Percentiles rank a stretch among this genome's conserved stretches.
Evolutionary conservation across 2,113 vertebrate genomes (phyloP).

Genomic region (Aegithalos caudatus): DNA sequence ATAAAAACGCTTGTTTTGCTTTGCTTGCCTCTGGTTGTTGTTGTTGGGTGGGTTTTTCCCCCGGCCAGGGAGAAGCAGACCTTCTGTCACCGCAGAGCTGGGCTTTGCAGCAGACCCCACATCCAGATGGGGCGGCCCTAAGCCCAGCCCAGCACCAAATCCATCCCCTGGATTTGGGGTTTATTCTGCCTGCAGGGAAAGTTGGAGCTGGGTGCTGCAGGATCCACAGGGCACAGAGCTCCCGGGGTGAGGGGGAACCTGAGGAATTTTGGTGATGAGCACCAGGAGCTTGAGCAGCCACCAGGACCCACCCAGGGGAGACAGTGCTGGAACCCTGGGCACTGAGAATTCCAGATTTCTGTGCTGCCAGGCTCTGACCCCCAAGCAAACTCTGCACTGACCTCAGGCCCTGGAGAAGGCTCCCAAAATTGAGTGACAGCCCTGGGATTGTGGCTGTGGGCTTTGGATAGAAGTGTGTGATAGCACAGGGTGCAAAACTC

Average conservation of each 20-base stretch:
- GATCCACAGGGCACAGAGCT: fast-evolving
- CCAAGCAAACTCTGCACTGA: too few species aligned
- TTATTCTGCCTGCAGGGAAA: background rate
- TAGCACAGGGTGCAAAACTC: too few species aligned
- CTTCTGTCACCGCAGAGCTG: conserved; percentile 40
- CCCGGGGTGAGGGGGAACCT: background rate
- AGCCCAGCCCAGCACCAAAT: background rate
- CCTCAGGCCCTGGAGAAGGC: too few species aligned
- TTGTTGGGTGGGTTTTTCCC: background rate
- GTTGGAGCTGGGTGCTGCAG: background rate
- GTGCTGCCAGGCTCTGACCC: too few species aligned
- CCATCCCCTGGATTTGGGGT: background rate
- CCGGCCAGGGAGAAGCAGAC: too few species aligned
- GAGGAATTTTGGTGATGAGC: fast-evolving
- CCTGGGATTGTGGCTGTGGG: too few species aligned
- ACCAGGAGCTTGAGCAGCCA: background rate
- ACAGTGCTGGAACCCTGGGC: too few species aligned
- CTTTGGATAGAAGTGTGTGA: too few species aligned
- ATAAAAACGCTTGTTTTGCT: conserved; percentile 65
- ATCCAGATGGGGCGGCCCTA: conserved; percentile 44
- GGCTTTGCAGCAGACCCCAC: background rate
- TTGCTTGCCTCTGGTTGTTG: background rate
- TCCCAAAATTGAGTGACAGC: too few species aligned
- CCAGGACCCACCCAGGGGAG: background rate
- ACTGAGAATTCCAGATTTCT: too few species aligned